These are phyloP conservation scores for Boleophthalmus pectinirostris DNA, from an alignment of 2,113 vertebrate species.

Conservation along the genomic window DNA sequence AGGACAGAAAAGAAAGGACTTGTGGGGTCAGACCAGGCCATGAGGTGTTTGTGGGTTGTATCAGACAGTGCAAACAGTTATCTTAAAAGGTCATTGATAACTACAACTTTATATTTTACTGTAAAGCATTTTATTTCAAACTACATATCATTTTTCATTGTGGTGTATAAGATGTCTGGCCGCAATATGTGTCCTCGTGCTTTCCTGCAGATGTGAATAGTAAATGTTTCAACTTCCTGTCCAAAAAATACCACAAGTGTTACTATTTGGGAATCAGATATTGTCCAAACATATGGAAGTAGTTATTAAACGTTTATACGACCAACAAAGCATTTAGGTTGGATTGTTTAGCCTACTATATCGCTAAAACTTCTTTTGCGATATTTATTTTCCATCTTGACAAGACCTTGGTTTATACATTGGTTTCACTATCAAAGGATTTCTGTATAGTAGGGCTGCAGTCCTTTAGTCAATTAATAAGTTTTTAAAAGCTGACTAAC, in stretches of 20 bases:
- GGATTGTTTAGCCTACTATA: too few species aligned
- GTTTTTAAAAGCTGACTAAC: too few species aligned
- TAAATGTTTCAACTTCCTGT: not conserved
- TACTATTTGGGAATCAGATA: not conserved
- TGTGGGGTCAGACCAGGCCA: not conserved
- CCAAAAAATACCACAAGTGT: too few species aligned
- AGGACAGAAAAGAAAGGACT: slow-evolving; percentile 1
- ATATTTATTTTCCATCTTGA: not conserved
- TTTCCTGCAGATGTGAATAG: not conserved
- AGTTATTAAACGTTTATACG: not conserved
- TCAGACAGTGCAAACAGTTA: not conserved
- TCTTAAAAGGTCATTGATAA: slow-evolving; percentile 40
- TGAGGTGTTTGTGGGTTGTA: not conserved
- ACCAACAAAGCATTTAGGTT: not conserved
- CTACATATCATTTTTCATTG: not conserved
- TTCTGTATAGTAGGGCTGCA: too few species aligned
- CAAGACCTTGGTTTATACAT: not conserved
- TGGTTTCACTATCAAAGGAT: not conserved
- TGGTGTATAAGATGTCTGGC: not conserved
- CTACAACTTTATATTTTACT: slow-evolving; percentile 11
- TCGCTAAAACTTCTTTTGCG: not conserved
- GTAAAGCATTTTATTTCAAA: not conserved
- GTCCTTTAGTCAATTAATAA: too few species aligned
- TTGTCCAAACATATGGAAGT: not conserved
- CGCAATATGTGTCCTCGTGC: not conserved